A percentile compares a stretch with the other conserved stretches of the same genome.
phyloP scores from a whole-genome alignment of 1,140 invertebrate species.

The Neotoxoptera formosana region DNA sequence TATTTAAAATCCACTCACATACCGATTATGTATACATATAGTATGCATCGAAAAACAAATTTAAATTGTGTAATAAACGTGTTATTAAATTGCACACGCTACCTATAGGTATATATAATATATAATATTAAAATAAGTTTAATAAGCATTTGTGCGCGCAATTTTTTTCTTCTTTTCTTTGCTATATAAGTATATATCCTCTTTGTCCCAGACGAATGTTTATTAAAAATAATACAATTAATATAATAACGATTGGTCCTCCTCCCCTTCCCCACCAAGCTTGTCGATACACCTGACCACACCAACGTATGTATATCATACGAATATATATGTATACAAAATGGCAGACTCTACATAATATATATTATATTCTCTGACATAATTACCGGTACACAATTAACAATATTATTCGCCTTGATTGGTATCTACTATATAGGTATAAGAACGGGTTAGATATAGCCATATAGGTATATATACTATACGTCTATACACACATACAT shows the following conservation, averaged over 20 bases:
- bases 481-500: background rate
- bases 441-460: slow-evolving; percentile 34
- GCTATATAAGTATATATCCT: background rate
- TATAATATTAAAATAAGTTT: background rate
- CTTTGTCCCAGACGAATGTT: background rate
- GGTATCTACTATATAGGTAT: slow-evolving; percentile 12
- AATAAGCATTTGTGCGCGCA: background rate
- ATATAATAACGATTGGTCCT: background rate
- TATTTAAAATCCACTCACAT: slow-evolving; percentile 5
- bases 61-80: slow-evolving; percentile 18
- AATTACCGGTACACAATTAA: slow-evolving; percentile 51
- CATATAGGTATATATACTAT: background rate
- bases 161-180: background rate
- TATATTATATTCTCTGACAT: slow-evolving; percentile 31
- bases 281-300: background rate
- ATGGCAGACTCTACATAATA: slow-evolving; percentile 16
- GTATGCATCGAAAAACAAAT: slow-evolving; percentile 25
- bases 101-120: background rate
- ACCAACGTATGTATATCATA: background rate
- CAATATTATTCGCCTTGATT: slow-evolving; percentile 54
- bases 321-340: slow-evolving; percentile 11
- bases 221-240: slow-evolving; percentile 40
- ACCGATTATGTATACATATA: background rate
- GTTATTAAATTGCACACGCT: slow-evolving; percentile 32
- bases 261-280: background rate